Percentiles rank a stretch among this genome's conserved stretches.
Evolutionary conservation across 2,888 invertebrate species (phyloP).

Genomic region (Drosophila heteroneura): DNA sequence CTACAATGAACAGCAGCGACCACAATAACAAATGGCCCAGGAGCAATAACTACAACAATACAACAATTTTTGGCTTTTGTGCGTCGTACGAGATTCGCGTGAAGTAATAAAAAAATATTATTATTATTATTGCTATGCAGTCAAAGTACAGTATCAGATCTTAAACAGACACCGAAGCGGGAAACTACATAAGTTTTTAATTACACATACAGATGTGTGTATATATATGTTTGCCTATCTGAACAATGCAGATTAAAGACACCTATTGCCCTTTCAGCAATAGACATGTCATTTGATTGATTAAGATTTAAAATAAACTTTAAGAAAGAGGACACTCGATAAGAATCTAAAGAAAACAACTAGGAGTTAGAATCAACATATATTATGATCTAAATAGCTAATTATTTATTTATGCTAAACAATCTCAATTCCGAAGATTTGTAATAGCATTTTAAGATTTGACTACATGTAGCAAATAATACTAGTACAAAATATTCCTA

Average conservation of each 20-base stretch:
- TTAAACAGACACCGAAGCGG: constrained; percentile 1
- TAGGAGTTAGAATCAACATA: background rate
- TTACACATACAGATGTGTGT: background rate
- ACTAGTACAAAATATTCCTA: background rate
- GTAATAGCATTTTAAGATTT: background rate
- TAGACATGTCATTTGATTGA: no score
- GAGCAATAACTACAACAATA: constrained; percentile 21
- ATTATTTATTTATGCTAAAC: background rate
- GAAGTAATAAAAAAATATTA: constrained; percentile 39
- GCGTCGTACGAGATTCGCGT: constrained; percentile 23
- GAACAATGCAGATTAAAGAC: background rate
- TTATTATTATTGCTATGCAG: constrained; percentile 16
- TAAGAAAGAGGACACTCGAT: background rate
- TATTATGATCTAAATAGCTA: background rate
- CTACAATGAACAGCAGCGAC: constrained; percentile 18
- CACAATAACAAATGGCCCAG: constrained; percentile 15
- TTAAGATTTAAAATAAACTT: background rate
- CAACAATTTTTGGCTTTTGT: constrained; percentile 14
- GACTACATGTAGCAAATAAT: background rate
- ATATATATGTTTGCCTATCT: background rate
- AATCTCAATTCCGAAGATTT: background rate
- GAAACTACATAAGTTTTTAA: background rate
- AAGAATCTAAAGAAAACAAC: background rate
- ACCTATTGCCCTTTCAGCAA: no score
- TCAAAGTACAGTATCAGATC: constrained; percentile 11